These are phyloP conservation scores for Athalia cordata DNA, from an alignment of 2,888 invertebrate genomes.

Conservation along the genomic window DNA sequence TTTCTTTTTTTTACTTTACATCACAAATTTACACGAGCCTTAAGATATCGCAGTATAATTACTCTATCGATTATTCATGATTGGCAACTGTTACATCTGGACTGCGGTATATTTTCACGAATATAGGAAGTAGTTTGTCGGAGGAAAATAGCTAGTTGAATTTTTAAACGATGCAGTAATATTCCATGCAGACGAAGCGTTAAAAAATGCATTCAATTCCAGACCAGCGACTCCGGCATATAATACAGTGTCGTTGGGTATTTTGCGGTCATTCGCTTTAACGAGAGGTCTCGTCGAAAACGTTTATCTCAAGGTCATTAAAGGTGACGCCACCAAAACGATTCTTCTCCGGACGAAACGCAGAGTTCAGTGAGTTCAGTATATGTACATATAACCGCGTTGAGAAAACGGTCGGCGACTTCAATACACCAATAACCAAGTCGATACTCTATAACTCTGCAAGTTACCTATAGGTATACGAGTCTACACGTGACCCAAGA, in stretches of 20 bases:
- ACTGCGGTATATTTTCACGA: too few relatives aligned
- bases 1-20: too few relatives aligned
- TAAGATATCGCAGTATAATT: too few relatives aligned
- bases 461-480: not conserved
- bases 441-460: not conserved
- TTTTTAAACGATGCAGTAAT: not conserved
- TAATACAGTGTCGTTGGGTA: not conserved
- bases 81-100: too few relatives aligned
- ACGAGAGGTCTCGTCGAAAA: slow-evolving; percentile 4
- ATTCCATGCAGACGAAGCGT: not conserved
- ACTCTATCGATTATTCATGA: too few relatives aligned
- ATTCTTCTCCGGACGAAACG: not conserved
- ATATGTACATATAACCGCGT: not conserved
- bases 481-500: not conserved
- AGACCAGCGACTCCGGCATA: not conserved
- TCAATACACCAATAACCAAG: not conserved
- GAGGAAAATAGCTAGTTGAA: not conserved
- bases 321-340: slow-evolving; percentile 1
- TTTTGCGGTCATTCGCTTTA: not conserved
- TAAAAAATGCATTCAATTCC: not conserved
- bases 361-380: not conserved
- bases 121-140: too few relatives aligned
- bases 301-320: slow-evolving; percentile 9
- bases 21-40: too few relatives aligned
- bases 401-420: not conserved